Conservation (phyloP, 2,113 vertebrate genomes). For the Recurvirostra avosetta region DNA sequence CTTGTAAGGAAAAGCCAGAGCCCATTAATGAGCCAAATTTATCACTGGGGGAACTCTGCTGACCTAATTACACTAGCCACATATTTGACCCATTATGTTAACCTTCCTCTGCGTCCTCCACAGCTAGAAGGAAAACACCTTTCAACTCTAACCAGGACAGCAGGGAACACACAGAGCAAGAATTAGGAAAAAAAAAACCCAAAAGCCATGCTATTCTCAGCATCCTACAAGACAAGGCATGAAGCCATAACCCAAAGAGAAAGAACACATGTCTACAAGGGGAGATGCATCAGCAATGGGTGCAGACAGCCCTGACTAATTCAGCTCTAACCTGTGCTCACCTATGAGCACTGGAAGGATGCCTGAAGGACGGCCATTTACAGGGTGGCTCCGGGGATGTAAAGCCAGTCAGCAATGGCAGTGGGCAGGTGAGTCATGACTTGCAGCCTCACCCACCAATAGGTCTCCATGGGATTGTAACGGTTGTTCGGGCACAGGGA, state of each 20-base stretch:
- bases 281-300: background rate
- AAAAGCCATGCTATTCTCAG: background rate
- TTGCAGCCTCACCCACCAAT: slow-evolving; percentile 84
- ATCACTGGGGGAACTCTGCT: background rate
- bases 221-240: background rate
- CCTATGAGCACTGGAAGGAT: background rate
- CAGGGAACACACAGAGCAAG: background rate
- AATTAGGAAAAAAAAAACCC: background rate
- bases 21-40: background rate
- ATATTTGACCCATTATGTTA: background rate
- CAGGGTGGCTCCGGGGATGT: slow-evolving; percentile 60
- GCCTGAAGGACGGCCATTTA: background rate
- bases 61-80: slow-evolving; percentile 4
- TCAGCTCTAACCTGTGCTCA: background rate
- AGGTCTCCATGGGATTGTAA: slow-evolving; percentile 81
- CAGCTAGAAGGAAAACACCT: background rate
- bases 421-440: slow-evolving; percentile 81
- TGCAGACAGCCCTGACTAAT: background rate
- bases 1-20: slow-evolving; percentile 1
- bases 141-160: background rate
- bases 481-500: slow-evolving; percentile 75
- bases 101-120: background rate
- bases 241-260: background rate
- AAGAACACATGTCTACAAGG: background rate
- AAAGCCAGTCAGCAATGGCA: slow-evolving; percentile 80